Conservation (phyloP, 2,888 invertebrate species). For the Phaedon cochleariae region DNA sequence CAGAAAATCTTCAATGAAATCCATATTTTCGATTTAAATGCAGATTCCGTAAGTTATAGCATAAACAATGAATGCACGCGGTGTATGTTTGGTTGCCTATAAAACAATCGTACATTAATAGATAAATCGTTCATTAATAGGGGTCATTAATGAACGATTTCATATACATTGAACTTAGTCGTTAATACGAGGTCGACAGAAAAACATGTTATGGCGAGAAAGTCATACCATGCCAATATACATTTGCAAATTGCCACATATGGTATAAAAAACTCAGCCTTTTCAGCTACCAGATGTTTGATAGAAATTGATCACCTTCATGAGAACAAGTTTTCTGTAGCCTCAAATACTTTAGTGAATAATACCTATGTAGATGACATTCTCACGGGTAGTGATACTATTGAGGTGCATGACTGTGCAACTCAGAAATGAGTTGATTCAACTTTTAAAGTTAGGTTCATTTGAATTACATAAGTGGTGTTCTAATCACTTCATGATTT, state of each 20-base stretch:
- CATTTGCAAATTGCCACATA: not conserved
- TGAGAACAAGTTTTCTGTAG: slow-evolving; percentile 15
- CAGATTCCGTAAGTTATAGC: too few relatives aligned
- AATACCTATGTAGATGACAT: slow-evolving; percentile 31
- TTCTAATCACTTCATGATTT: slow-evolving; percentile 13
- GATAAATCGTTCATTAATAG: too few relatives aligned
- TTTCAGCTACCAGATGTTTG: slow-evolving; percentile 26
- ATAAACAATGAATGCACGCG: too few relatives aligned
- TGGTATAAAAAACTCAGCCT: slow-evolving; percentile 8
- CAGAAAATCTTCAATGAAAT: too few relatives aligned
- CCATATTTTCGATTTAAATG: too few relatives aligned
- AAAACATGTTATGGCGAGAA: slow-evolving; percentile 35
- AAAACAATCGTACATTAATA: too few relatives aligned
- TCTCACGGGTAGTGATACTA: slow-evolving; percentile 11
- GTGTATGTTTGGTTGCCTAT: too few relatives aligned
- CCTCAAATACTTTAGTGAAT: slow-evolving; percentile 16
- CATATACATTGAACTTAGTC: too few relatives aligned
- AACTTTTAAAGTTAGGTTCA: slow-evolving; percentile 18
- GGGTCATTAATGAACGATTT: too few relatives aligned
- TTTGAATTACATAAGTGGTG: slow-evolving; percentile 26
- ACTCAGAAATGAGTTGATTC: slow-evolving; percentile 20
- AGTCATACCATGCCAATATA: not conserved
- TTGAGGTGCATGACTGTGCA: slow-evolving; percentile 16
- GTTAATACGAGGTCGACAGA: too few relatives aligned
- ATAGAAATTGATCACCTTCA: slow-evolving; percentile 17